Evolutionary conservation across 1,140 invertebrate species (phyloP).

Genomic region (Polypedilum pembai): DNA sequence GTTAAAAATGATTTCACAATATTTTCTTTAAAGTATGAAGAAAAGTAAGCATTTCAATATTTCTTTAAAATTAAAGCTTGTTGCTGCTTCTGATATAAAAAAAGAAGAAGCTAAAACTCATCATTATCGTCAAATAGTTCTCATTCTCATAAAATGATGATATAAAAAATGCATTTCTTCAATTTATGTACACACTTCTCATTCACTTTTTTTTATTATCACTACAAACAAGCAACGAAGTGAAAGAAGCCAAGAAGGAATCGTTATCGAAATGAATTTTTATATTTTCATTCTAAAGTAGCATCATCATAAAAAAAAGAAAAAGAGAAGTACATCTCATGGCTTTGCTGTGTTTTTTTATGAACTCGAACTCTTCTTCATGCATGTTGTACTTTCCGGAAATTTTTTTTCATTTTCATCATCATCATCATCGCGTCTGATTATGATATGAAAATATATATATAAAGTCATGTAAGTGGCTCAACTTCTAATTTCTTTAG

Average conservation of each 20-base stretch:
- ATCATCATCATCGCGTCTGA: background rate
- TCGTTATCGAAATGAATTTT: background rate
- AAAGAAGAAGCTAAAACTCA: too few relatives aligned
- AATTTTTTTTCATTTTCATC: background rate
- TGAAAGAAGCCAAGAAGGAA: background rate
- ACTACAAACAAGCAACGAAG: background rate
- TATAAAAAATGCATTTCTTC: too few relatives aligned
- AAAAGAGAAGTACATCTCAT: background rate
- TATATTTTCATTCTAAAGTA: background rate
- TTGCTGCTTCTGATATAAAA: too few relatives aligned
- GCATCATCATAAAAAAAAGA: background rate
- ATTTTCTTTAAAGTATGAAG: too few relatives aligned
- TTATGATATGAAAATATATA: background rate
- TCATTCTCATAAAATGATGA: too few relatives aligned
- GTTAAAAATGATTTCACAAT: too few relatives aligned
- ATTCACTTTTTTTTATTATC: background rate
- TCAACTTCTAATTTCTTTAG: background rate
- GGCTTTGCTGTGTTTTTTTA: too few relatives aligned
- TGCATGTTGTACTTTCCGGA: background rate
- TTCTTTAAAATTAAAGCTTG: too few relatives aligned
- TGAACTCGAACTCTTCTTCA: background rate
- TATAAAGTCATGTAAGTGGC: conserved; percentile 7
- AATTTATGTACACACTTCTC: too few relatives aligned
- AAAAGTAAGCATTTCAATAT: too few relatives aligned
- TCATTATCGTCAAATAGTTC: too few relatives aligned